Base-by-base conservation (phyloP, 1,140 invertebrate genomes). In the Trachymyrmex septentrionalis region DNA sequence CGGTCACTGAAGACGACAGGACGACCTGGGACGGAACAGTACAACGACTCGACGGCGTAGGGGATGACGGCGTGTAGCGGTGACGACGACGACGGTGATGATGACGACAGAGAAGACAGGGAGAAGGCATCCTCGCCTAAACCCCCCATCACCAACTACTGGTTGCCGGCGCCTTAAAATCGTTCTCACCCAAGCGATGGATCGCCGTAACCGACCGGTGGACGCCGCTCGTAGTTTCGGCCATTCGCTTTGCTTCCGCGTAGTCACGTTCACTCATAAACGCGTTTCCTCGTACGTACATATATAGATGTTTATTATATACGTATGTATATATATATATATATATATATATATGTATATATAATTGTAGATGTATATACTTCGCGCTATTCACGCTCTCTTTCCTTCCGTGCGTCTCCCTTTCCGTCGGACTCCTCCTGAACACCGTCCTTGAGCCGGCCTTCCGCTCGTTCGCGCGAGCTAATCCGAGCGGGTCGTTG, bases 61-160 rank as follows among this genome's bases (percentile, higher is more conserved):
- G 69, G 80, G 69, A 84, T 84, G 59, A 87, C 64, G 55, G 73
- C 48, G 84, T 81, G 67, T 86, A 87, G 66, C 85, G 86, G 87
- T 86, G 89, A 87, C 80, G 85, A 87, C 85, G 67, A 73, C 69
- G 87, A 84, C 73, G 88, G 91, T 92, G 90, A 90, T 91, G 91
- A 90, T 87, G 90, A 92, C 92, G 91, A 93, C 91, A 92, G 71
- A 81, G 89, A 91, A 89, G 92, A 94, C 93, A 93, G 92, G 93
- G 93, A 95, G 92, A 94, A 95, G 93, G 94, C 94, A 95, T 95
- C 93, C 93, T 95, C 94, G 94, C 94, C 94, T 92, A 94, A 95
- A 93, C 92, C 93, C 94, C 94, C 94, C 94, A 95, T 95, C 94
- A 95, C 94, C 94, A 94, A 91, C 88, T 89, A 89, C 86, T 93